Evolutionary conservation across 2,113 vertebrate genomes (phyloP).

Genomic region (Xenopus borealis): DNA sequence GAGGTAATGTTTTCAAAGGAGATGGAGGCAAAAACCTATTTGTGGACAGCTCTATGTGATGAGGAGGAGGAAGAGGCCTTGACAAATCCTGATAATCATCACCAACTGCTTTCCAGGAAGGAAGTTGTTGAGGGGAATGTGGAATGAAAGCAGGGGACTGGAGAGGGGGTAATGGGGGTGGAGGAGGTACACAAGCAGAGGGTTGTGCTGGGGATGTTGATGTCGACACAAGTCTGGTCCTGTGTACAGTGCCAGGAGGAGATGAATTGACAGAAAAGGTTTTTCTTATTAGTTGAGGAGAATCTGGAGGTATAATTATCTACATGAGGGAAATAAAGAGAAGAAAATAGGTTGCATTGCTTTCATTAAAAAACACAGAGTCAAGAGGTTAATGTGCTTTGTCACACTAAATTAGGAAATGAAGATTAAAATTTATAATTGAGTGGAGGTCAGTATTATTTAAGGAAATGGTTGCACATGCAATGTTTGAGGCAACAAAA

Average conservation of each 20-base stretch:
- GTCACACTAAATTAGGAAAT: too few species aligned
- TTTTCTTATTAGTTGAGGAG: slow-evolving; percentile 77
- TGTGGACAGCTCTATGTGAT: slow-evolving; percentile 32
- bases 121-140: slow-evolving; percentile 19
- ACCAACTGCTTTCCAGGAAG: slow-evolving; percentile 48
- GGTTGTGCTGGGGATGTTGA: slow-evolving; percentile 23
- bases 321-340: slow-evolving; percentile 61
- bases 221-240: slow-evolving; percentile 48
- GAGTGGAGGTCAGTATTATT: too few species aligned
- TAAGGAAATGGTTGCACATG: too few species aligned
- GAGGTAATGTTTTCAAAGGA: slow-evolving; percentile 19
- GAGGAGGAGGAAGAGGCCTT: slow-evolving; percentile 32
- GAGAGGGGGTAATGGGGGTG: slow-evolving; percentile 49
- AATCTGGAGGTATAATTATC: slow-evolving; percentile 85
- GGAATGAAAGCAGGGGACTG: slow-evolving; percentile 52
- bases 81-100: slow-evolving; percentile 56
- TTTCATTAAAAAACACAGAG: background rate
- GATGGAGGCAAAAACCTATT: slow-evolving; percentile 27
- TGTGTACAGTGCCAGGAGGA: slow-evolving; percentile 56
- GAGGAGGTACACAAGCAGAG: slow-evolving; percentile 53
- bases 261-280: slow-evolving; percentile 70
- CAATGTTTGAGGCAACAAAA: too few species aligned
- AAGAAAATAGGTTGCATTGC: background rate
- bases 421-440: too few species aligned
- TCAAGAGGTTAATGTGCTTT: background rate